These are phyloP conservation scores for Triplophysa tibetana DNA, from an alignment of 2,113 vertebrate genomes.

Conservation along the genomic window DNA sequence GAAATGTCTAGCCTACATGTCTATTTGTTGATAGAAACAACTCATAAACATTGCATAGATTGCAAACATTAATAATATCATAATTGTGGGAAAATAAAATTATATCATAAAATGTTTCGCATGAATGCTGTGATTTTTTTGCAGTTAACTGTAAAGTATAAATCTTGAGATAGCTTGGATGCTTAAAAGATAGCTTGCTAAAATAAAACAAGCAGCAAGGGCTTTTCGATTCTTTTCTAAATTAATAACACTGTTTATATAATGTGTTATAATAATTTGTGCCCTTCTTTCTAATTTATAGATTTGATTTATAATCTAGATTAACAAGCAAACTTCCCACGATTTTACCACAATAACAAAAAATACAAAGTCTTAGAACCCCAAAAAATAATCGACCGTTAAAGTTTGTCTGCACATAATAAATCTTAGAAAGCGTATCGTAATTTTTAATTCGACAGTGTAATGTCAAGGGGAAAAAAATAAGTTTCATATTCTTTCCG, in stretches of 20 bases:
- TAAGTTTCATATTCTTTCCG: not conserved
- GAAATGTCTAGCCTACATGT: not conserved
- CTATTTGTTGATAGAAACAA: not conserved
- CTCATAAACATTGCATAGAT: not conserved
- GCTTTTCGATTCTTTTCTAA: not conserved
- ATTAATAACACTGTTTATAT: not conserved
- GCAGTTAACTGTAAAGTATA: not conserved
- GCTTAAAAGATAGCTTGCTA: not conserved
- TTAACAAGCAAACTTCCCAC: too few species aligned
- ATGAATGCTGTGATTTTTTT: not conserved
- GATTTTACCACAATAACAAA: not conserved
- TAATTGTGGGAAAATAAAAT: not conserved
- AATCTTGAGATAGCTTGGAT: not conserved
- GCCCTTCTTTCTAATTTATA: not conserved
- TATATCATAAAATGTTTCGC: not conserved
- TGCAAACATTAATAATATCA: not conserved
- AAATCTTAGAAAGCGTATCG: not conserved
- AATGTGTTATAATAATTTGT: not conserved
- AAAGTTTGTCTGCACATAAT: not conserved
- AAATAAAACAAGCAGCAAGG: not conserved
- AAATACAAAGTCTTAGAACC: not conserved
- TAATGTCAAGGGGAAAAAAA: not conserved
- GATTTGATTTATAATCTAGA: not conserved
- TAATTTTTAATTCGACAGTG: not conserved
- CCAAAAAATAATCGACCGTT: not conserved